A percentile compares a stretch with the other conserved stretches of the same genome.
Evolutionary conservation across 1,140 invertebrate species (phyloP).

Genomic region (Chlorops oryzae): DNA sequence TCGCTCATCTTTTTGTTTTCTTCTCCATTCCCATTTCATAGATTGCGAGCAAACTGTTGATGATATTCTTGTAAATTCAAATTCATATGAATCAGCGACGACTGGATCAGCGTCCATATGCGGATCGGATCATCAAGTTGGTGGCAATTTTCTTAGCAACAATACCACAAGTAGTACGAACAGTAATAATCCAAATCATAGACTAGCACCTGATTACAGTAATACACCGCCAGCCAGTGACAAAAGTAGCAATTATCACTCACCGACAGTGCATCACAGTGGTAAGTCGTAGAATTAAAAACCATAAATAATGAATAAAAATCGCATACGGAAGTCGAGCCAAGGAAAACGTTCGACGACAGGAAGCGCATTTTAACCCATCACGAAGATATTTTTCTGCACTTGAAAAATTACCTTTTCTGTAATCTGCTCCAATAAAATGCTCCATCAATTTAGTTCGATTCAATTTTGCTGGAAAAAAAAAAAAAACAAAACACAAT

Average conservation of each 20-base stretch:
- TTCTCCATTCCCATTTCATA: conserved; percentile 6
- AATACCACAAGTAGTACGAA: conserved; percentile 16
- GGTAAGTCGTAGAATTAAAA: too few relatives aligned
- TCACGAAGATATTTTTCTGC: too few relatives aligned
- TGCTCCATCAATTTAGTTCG: too few relatives aligned
- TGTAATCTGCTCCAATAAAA: too few relatives aligned
- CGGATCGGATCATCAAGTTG: conserved; percentile 63
- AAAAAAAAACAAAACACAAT: too few relatives aligned
- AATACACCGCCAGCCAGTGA: conserved; percentile 25
- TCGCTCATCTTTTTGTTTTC: too few relatives aligned
- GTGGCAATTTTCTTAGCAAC: conserved; percentile 59
- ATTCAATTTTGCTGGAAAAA: too few relatives aligned
- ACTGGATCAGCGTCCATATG: conserved; percentile 54
- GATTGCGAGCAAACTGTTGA: conserved; percentile 53
- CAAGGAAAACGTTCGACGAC: too few relatives aligned
- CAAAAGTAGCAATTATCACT: conserved; percentile 28
- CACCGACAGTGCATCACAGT: conserved; percentile 24
- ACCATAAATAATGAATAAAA: too few relatives aligned
- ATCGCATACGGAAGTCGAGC: too few relatives aligned
- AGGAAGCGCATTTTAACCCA: too few relatives aligned
- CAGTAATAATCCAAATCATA: conserved; percentile 22
- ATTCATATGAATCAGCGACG: conserved; percentile 62
- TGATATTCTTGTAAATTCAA: conserved; percentile 52
- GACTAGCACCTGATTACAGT: conserved; percentile 34
- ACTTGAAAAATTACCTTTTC: too few relatives aligned